Base-by-base conservation (phyloP, 2,888 invertebrate species). In the Cyaniris semiargus region DNA sequence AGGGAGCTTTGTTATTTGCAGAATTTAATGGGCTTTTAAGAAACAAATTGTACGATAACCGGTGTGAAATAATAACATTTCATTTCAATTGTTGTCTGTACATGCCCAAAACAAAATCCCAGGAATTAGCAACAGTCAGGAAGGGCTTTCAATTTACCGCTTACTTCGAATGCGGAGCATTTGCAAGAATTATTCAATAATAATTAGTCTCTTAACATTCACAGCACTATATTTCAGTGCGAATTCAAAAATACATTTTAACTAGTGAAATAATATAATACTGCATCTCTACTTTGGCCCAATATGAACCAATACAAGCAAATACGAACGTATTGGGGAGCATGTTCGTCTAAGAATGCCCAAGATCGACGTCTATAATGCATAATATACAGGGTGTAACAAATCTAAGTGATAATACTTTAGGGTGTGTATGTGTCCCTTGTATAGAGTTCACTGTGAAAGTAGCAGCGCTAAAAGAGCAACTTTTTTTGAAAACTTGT, bases 81-180 rank as follows among this genome's bases (percentile, higher is more conserved):
- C 58, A 7, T 58, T 58, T 21, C 21, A 58, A 58, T 8, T 58
- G 21, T 58, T 58, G 3, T 8, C 58, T 58, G 58, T 58, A 21
- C 58, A 58, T 58, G 58, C 58, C 58, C 58, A 58, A 58, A 58
- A 21, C 21, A 58, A 58, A 58, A 58, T 58, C 58, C 21, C 21
- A n/a, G 58, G 58, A n/a, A 58, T 58, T 58, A 58, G 8, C 21
- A 58, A 58, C 21, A n/a, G 21, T 21, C 58, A 58, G 58, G 7
- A 21, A 10, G 58, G 21, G 58, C 21, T 58, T 58, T 18, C 58
- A 8, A 56, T 58, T 58, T 7, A 10, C 7, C 58, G 58, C 58
- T 21, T 10, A 58, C 58, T 58, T 58, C 21, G 21, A 21, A 58
- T 1, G 18, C 58, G n/a, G n/a, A 21, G 10, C 58, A 10, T 58